Conservation (phyloP, 2,113 vertebrate species). For the Pterocles gutturalis region DNA sequence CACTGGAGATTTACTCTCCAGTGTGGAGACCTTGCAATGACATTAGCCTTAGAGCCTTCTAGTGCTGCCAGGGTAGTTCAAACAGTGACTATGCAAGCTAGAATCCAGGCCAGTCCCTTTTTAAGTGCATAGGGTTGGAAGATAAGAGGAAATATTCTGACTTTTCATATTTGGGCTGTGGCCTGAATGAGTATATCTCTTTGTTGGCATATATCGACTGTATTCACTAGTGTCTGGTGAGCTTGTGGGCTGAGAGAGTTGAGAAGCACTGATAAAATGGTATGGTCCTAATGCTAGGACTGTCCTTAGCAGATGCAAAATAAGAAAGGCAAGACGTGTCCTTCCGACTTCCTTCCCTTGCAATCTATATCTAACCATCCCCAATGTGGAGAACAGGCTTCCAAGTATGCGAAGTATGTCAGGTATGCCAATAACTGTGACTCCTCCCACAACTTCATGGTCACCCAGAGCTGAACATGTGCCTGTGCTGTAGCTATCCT, state of each 20-base stretch:
- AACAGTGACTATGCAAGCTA: not conserved
- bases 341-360: not conserved
- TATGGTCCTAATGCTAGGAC: not conserved
- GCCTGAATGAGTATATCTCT: not conserved
- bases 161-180: not conserved
- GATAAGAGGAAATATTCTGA: not conserved
- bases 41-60: not conserved
- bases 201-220: not conserved
- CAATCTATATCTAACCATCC: not conserved
- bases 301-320: not conserved
- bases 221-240: not conserved
- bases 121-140: not conserved
- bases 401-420: not conserved
- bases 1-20: not conserved
- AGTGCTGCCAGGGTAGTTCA: not conserved
- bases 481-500: not conserved
- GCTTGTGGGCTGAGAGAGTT: not conserved
- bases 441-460: not conserved
- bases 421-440: not conserved
- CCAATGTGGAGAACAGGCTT: not conserved
- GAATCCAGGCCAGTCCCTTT: not conserved
- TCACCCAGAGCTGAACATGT: not conserved
- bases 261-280: not conserved
- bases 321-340: not conserved
- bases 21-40: not conserved